Percentiles rank a stretch among this genome's conserved stretches.
These are phyloP conservation scores for Pachycephala philippinensis DNA, from an alignment of 2,113 vertebrate species.

Conservation along the genomic window DNA sequence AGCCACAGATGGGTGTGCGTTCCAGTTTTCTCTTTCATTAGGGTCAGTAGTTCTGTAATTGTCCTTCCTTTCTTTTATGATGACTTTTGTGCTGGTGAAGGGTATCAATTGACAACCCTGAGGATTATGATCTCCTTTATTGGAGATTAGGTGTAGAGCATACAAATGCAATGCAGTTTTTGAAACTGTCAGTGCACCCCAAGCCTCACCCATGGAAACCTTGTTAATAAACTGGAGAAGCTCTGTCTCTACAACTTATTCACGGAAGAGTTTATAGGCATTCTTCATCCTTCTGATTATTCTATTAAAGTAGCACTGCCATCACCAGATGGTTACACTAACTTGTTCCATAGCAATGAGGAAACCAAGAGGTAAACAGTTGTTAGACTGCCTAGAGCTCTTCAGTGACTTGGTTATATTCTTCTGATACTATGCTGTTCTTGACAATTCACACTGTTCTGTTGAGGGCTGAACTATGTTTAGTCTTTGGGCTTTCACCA, in stretches of 20 bases:
- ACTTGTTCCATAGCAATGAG: neutral
- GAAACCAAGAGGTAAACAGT: neutral
- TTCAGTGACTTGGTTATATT: neutral
- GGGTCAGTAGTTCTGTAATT: neutral
- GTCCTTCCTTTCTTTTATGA: neutral
- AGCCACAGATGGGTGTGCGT: neutral
- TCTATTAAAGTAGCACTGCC: neutral
- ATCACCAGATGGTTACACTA: neutral
- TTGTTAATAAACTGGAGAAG: neutral
- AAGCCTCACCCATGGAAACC: neutral
- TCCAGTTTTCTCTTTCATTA: neutral
- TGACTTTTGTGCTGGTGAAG: neutral
- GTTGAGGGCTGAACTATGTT: neutral
- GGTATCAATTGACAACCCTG: fast-evolving
- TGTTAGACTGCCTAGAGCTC: neutral
- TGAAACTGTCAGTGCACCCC: neutral
- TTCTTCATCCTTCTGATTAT: neutral
- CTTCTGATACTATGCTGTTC: neutral
- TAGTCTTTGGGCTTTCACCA: neutral
- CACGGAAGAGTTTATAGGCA: neutral
- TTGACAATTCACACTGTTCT: neutral
- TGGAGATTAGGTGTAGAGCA: neutral
- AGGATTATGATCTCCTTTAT: neutral
- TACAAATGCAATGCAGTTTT: neutral
- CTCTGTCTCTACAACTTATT: neutral